Percentiles rank a stretch among this genome's conserved stretches.
phyloP scores from a whole-genome alignment of 2,113 vertebrate genomes.

The Crotalus tigris region DNA sequence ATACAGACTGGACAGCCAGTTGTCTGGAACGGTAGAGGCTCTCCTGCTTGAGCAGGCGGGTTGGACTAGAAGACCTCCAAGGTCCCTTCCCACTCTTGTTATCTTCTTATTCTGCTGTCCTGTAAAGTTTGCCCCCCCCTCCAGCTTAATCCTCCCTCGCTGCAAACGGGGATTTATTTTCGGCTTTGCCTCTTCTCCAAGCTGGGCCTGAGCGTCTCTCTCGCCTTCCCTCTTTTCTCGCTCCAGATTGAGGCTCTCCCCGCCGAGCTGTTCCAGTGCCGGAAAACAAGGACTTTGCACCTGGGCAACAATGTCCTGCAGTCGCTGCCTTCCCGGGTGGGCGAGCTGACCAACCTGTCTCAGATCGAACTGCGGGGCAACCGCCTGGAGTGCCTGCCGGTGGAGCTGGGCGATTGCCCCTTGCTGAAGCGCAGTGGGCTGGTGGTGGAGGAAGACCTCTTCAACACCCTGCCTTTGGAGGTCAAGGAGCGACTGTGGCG shows the following conservation, averaged over 20 bases:
- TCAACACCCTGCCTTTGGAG: constrained; percentile 89
- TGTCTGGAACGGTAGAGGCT: no score
- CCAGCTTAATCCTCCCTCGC: neutral
- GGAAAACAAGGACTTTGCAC: constrained; percentile 90
- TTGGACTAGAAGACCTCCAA: neutral
- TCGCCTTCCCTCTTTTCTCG: neutral
- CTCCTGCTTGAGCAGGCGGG: neutral
- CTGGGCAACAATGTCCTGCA: constrained; percentile 93
- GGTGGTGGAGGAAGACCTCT: constrained; percentile 94
- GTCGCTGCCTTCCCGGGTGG: constrained; percentile 86
- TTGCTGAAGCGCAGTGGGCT: constrained; percentile 87
- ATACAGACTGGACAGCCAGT: no score
- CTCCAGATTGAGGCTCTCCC: constrained; percentile 89
- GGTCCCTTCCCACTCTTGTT: neutral
- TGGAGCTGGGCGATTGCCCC: constrained; percentile 92
- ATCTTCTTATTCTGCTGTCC: neutral
- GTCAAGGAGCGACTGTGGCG: constrained; percentile 93
- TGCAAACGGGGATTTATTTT: neutral
- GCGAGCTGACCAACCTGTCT: constrained; percentile 85
- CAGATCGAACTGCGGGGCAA: constrained; percentile 95
- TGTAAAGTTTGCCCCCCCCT: neutral
- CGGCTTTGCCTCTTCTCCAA: neutral
- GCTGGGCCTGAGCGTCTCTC: neutral
- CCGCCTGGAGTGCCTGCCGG: constrained; percentile 90
- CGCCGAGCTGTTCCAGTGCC: constrained; percentile 94